Evolutionary conservation across 1,140 invertebrate genomes (phyloP), one percentile per base, ranked within the genome.

Genomic region (Tetramorium simillimum): DNA sequence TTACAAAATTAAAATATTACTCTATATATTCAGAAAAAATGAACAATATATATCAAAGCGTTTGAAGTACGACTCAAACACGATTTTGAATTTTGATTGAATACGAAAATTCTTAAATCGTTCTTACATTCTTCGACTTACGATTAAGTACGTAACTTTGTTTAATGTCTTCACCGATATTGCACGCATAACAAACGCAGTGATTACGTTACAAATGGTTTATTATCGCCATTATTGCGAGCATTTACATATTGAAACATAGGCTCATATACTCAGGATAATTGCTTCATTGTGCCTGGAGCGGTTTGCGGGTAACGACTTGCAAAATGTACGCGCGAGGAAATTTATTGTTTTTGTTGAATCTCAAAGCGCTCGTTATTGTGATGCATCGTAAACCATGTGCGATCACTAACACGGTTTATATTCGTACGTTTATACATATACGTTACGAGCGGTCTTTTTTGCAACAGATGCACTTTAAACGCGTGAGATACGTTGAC

Each of bases 291-390:
- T 70, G 85, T 75, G 24, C 63, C 46, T 16, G 49, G 46, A 43
- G 37, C 75, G 40, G 2, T 37, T 0, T 24, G 62, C 16, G 28
- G 37, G 6, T 46, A 63, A 40, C 62, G 69, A 67, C 62, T 84
- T 72, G 63, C 21, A 2, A 56, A 73, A 73, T 49, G 37, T 37
- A 21, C n/a, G 46, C 12, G n/a, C 40, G 9, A 80, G 75, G 33
- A 77, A 84, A 87, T 89, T 90, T 87, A 87, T 90, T 78, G 87
- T 56, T 89, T 75, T 84, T 78, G 28, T 2, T 46, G 53, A 16
- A 37, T n/a, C 56, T 90, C 21, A 49, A 78, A 87, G 87, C 40
- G 78, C 67, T 90, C 60, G 78, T 90, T 90, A 87, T 49, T 21
- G 24, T 56, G 73, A 87, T 75, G 53, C 60, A 14, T 80, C 88